Percentiles rank a stretch among this genome's conserved stretches.
phyloP scores from a whole-genome alignment of 2,888 invertebrate species.

The Ctena decussata region DNA sequence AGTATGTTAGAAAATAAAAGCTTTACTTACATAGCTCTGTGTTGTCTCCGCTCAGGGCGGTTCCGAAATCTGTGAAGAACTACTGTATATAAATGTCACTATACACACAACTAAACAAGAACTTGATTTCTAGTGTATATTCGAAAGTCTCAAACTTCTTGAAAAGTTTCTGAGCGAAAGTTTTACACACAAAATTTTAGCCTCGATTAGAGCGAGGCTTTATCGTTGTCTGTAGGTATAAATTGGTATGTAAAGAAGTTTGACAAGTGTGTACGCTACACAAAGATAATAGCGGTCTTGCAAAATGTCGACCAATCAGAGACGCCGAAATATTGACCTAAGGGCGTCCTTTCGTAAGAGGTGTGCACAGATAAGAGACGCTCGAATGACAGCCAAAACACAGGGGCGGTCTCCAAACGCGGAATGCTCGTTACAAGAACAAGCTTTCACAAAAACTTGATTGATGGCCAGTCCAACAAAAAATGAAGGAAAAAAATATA shows the following conservation, averaged over 20 bases:
- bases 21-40: background rate
- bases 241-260: background rate
- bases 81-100: background rate
- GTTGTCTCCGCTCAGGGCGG: background rate
- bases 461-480: too few species aligned
- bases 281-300: background rate
- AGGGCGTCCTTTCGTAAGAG: background rate
- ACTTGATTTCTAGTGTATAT: background rate
- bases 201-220: constrained; percentile 3
- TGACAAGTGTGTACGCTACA: background rate
- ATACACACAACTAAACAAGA: background rate
- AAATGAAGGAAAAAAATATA: too few species aligned
- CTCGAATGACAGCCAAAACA: background rate
- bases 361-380: background rate
- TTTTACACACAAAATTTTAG: background rate
- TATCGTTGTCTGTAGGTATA: background rate
- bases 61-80: background rate
- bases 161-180: background rate
- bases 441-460: too few species aligned
- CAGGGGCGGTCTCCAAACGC: background rate
- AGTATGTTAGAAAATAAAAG: background rate
- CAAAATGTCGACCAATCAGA: background rate
- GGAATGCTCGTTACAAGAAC: too few species aligned
- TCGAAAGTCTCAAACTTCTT: background rate
- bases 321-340: background rate